Conservation (phyloP, 2,888 invertebrate genomes). For the Phragmatobia fuliginosa region DNA sequence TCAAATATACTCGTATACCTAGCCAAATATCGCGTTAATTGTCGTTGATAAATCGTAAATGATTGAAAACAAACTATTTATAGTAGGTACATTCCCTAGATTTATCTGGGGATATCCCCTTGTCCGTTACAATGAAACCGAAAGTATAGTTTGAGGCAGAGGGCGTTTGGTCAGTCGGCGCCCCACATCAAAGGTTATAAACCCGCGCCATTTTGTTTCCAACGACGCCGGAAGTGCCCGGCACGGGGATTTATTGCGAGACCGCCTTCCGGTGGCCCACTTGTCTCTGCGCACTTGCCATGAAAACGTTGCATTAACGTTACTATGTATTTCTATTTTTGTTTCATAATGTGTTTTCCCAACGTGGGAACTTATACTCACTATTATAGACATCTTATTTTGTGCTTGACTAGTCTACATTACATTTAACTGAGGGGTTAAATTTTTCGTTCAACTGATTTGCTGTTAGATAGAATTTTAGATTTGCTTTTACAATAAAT, state of each 20-base stretch:
- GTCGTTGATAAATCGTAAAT: too few species aligned
- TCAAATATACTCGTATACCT: too few species aligned
- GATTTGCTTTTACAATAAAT: not conserved
- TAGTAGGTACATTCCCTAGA: too few species aligned
- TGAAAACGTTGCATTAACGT: constrained; percentile 52
- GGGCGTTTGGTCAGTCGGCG: constrained; percentile 14
- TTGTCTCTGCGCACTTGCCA: constrained; percentile 71
- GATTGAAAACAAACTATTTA: not conserved
- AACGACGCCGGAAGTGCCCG: constrained; percentile 69
- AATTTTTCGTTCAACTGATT: not conserved
- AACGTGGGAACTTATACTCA: constrained; percentile 30
- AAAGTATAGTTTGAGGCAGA: constrained; percentile 25
- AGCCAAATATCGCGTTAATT: too few species aligned
- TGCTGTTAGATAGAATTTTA: not conserved
- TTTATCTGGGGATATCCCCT: not conserved
- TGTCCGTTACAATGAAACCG: constrained; percentile 24
- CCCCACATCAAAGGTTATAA: constrained; percentile 45
- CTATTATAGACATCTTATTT: not conserved
- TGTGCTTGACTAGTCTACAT: not conserved
- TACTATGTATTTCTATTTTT: constrained; percentile 36
- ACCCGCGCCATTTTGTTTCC: constrained; percentile 64
- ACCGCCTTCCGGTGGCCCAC: constrained; percentile 68
- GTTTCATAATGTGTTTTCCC: constrained; percentile 28
- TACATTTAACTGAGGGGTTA: not conserved
- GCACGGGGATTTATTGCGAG: constrained; percentile 69